Conservation (phyloP, 2,888 invertebrate genomes). For the Lasioglossum leucozonium region DNA sequence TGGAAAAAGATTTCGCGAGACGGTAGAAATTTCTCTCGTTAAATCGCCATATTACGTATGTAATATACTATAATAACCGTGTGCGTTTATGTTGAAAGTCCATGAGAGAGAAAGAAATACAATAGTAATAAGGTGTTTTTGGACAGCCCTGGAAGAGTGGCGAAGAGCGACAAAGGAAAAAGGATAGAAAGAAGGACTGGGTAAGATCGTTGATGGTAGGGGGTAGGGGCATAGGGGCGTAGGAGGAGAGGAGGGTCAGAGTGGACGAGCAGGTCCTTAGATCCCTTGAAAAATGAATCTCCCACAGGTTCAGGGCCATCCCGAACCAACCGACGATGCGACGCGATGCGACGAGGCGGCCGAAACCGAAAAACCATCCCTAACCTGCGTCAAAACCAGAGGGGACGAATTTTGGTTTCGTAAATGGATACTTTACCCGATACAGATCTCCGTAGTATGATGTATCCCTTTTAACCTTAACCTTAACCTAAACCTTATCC, state of each 20-base stretch:
- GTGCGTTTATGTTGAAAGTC: conserved; percentile 37
- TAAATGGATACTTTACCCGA: conserved; percentile 56
- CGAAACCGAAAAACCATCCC: conserved; percentile 68
- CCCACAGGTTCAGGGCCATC: conserved; percentile 73
- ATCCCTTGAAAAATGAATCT: conserved; percentile 81
- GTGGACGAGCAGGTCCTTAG: conserved; percentile 76
- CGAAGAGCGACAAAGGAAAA: conserved; percentile 41
- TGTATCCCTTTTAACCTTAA: conserved; percentile 34
- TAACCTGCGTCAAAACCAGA: conserved; percentile 74
- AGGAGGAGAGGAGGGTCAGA: conserved; percentile 42
- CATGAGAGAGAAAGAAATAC: conserved; percentile 12
- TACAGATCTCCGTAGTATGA: conserved; percentile 56
- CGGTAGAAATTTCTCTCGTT: background rate
- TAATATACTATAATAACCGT: background rate
- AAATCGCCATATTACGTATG: conserved; percentile 11
- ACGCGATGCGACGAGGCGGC: conserved; percentile 11
- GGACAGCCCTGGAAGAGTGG: conserved; percentile 51
- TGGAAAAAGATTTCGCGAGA: background rate
- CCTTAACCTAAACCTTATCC: conserved; percentile 14
- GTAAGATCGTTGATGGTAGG: conserved; percentile 42
- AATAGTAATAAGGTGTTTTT: conserved; percentile 62
- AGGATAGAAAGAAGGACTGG: conserved; percentile 44
- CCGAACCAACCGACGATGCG: conserved; percentile 18
- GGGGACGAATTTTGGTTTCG: conserved; percentile 65
- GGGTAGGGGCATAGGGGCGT: background rate